Percentiles rank a stretch among this genome's conserved stretches.
Conservation (phyloP, 1,140 invertebrate species). For the Drosophila kepulauana region DNA sequence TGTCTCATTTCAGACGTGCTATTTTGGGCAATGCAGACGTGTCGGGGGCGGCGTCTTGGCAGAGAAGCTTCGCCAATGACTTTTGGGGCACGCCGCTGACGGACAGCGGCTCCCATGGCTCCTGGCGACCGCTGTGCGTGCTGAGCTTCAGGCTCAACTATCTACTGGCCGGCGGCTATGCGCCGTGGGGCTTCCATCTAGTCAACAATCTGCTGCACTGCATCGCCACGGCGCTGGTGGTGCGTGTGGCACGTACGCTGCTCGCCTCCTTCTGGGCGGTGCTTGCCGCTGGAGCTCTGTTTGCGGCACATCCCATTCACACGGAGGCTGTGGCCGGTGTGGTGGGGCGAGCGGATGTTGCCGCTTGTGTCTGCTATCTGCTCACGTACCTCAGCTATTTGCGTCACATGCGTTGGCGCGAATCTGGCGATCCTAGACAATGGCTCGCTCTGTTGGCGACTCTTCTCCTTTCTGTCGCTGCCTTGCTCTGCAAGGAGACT, state of each 20-base stretch:
- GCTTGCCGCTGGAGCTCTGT: slow-evolving; percentile 93
- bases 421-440: slow-evolving; percentile 86
- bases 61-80: slow-evolving; percentile 92
- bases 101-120: slow-evolving; percentile 95
- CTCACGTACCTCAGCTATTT: slow-evolving; percentile 93
- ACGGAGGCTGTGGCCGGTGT: slow-evolving; percentile 98
- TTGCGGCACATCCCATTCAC: slow-evolving; percentile 98
- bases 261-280: slow-evolving; percentile 89
- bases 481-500: slow-evolving; percentile 95
- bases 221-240: slow-evolving; percentile 92
- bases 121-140: slow-evolving; percentile 96
- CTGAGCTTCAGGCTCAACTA: slow-evolving; percentile 97
- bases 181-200: slow-evolving; percentile 96
- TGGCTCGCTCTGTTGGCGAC: slow-evolving; percentile 86
- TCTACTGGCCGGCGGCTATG: slow-evolving; percentile 93
- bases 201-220: slow-evolving; percentile 95
- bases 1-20: slow-evolving; percentile 89
- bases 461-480: slow-evolving; percentile 88
- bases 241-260: slow-evolving; percentile 89
- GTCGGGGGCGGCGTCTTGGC: slow-evolving; percentile 89
- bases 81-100: slow-evolving; percentile 96
- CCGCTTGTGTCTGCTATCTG: slow-evolving; percentile 96
- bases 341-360: slow-evolving; percentile 96
- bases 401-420: slow-evolving; percentile 87
- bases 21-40: slow-evolving; percentile 95